A percentile compares a stretch with the other conserved stretches of the same genome.
These are phyloP conservation scores for Molorchus minor DNA, from an alignment of 2,888 invertebrate genomes.

Conservation along the genomic window DNA sequence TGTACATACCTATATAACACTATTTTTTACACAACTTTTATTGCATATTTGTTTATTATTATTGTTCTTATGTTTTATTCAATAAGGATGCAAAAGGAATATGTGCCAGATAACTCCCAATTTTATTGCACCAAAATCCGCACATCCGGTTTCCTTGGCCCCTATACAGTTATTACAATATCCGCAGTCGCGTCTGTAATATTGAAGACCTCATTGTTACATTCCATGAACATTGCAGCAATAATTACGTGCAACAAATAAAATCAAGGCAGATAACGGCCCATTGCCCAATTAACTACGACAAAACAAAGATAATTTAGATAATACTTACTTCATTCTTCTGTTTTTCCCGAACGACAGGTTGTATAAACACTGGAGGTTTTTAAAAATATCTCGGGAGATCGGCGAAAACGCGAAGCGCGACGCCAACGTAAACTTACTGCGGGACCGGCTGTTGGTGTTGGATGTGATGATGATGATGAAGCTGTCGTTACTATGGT, in stretches of 20 bases:
- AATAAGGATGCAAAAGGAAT: no score
- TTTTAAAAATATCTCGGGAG: conserved; percentile 24
- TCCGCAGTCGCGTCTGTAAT: background rate
- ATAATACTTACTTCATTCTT: conserved; percentile 26
- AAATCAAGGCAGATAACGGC: conserved; percentile 1
- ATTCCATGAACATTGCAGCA: conserved; percentile 2
- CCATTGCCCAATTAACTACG: conserved; percentile 1
- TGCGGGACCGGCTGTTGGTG: conserved; percentile 37
- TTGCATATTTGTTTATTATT: no score
- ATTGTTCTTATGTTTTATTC: no score
- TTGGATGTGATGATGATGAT: conserved; percentile 25
- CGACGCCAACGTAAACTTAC: conserved; percentile 35
- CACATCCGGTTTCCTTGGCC: background rate
- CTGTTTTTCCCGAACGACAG: conserved; percentile 15
- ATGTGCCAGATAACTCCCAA: no score
- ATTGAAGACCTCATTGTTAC: conserved; percentile 4
- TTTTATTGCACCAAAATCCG: no score
- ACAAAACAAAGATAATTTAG: conserved; percentile 16
- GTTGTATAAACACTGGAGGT: conserved; percentile 17
- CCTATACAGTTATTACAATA: background rate
- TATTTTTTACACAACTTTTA: no score
- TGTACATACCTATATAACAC: no score
- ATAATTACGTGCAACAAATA: conserved; percentile 2
- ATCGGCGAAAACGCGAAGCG: conserved; percentile 19
- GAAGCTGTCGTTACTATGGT: conserved; percentile 52